Evolutionary conservation across 2,113 vertebrate species (phyloP).

Genomic region (Nerophis lumbriciformis): DNA sequence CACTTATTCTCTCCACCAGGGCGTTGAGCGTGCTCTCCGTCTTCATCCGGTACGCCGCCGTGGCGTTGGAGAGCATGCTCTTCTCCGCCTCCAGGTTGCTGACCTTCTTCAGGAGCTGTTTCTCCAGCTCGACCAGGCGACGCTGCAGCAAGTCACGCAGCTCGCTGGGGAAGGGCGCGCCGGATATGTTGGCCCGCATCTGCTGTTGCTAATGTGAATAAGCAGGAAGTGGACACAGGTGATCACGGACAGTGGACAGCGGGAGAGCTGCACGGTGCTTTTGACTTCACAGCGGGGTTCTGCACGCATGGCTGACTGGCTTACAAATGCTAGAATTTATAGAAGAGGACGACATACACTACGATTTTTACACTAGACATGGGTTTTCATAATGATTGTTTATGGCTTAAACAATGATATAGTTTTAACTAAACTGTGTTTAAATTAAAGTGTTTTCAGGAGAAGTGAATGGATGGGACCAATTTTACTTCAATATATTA

Average conservation of each 20-base stretch:
- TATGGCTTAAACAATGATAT: too few relatives aligned
- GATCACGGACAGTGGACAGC: slow-evolving; percentile 2
- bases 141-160: slow-evolving; percentile 87
- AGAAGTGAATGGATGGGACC: too few relatives aligned
- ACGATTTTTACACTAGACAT: background rate
- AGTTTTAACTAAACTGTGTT: too few relatives aligned
- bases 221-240: slow-evolving; percentile 22
- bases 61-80: slow-evolving; percentile 87
- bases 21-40: slow-evolving; percentile 85
- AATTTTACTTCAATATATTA: too few relatives aligned
- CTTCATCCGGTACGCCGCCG: slow-evolving; percentile 81
- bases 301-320: background rate
- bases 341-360: background rate
- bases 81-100: slow-evolving; percentile 90
- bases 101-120: slow-evolving; percentile 89
- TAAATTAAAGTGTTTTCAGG: too few relatives aligned
- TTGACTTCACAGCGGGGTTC: background rate
- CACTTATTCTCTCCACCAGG: slow-evolving; percentile 85
- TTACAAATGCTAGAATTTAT: background rate
- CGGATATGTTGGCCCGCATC: slow-evolving; percentile 80
- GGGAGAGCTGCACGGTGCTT: background rate
- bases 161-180: slow-evolving; percentile 77
- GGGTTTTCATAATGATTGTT: background rate
- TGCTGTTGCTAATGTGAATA: slow-evolving; percentile 77
- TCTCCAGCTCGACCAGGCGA: slow-evolving; percentile 85